A percentile compares a stretch with the other conserved stretches of the same genome.
Conservation (phyloP, 2,113 vertebrate genomes). For the Galemys pyrenaicus region DNA sequence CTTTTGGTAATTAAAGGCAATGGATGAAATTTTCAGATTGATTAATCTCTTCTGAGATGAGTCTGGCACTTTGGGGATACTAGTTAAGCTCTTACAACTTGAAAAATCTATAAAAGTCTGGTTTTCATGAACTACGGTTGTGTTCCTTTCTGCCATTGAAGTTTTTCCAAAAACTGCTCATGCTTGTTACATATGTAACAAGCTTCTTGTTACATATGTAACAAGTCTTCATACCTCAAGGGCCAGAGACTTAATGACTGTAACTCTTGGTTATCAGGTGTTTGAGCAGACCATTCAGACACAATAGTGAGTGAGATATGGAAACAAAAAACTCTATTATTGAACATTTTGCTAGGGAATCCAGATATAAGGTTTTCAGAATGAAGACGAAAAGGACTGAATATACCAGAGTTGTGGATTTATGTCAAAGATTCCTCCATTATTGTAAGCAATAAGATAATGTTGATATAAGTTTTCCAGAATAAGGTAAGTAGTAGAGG, state of each 20-base stretch:
- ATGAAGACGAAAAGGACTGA: not conserved
- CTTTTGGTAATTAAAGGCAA: not conserved
- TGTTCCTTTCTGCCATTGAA: not conserved
- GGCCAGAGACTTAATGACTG: not conserved
- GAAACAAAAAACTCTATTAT: constrained; percentile 15
- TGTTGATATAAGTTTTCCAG: not conserved
- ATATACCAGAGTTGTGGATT: not conserved
- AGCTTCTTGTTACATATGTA: not conserved
- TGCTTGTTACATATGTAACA: not conserved
- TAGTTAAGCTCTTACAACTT: not conserved
- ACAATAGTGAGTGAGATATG: not conserved
- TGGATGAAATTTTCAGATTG: not conserved
- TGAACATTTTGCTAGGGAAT: not conserved
- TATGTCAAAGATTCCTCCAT: not conserved
- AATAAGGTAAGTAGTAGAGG: not conserved
- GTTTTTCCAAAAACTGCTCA: not conserved
- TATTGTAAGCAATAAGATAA: not conserved
- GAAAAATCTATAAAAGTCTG: not conserved
- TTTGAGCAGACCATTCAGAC: not conserved
- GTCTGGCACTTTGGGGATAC: not conserved
- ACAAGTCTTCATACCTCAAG: not conserved
- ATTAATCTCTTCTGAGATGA: not conserved
- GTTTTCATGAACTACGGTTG: not conserved
- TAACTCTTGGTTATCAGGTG: constrained; percentile 47
- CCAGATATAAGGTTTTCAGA: not conserved